Evolutionary conservation across 2,113 vertebrate genomes (phyloP).

Genomic region (Sander lucioperca): DNA sequence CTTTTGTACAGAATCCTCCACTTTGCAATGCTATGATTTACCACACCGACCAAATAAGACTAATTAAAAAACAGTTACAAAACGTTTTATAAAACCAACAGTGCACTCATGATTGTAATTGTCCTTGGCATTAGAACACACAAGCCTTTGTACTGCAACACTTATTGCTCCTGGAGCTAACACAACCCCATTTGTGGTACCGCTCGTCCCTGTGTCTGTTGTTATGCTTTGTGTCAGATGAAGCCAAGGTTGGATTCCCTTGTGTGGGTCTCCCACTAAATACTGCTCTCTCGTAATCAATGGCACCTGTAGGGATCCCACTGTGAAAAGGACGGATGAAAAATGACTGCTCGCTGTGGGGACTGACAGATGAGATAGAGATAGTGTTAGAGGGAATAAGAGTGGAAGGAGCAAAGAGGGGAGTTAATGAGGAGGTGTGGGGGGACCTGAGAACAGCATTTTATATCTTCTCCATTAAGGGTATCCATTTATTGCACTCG

Average conservation of each 20-base stretch:
- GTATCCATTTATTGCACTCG: neutral
- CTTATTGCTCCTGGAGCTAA: neutral
- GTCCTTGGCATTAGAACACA: neutral
- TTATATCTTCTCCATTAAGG: neutral
- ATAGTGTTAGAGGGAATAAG: constrained; percentile 9
- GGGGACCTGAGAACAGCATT: neutral
- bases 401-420: neutral
- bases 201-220: neutral
- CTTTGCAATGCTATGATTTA: too few species aligned
- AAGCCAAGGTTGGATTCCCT: constrained; percentile 18
- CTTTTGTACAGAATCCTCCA: too few species aligned
- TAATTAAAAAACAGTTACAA: too few species aligned
- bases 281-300: constrained; percentile 18
- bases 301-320: neutral
- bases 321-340: neutral
- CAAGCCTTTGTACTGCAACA: neutral
- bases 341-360: neutral
- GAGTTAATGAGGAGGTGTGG: neutral
- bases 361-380: constrained; percentile 37
- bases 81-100: too few species aligned
- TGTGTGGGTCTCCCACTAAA: neutral
- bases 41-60: too few species aligned
- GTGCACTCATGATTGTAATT: too few species aligned
- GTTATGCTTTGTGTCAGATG: constrained; percentile 28
- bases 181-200: neutral